phyloP scores from a whole-genome alignment of 92 coral and sea anemone genomes.

The Epizoanthus fatuus region DNA sequence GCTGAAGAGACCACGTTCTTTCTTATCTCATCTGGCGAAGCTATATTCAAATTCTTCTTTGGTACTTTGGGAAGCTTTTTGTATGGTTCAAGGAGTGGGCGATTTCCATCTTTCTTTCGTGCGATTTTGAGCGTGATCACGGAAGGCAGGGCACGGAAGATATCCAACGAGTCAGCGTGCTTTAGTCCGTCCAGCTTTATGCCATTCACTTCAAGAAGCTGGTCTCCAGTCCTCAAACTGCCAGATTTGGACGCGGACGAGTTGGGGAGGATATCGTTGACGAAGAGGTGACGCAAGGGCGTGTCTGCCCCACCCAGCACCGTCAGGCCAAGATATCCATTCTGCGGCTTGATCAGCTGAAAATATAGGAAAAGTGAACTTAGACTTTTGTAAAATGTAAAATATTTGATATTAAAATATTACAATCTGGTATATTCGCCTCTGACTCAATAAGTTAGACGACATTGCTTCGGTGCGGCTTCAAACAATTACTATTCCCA shows the following conservation, averaged over 20 bases:
- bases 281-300: conserved; percentile 73
- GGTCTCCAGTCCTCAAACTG: conserved; percentile 82
- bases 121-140: conserved; percentile 70
- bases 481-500: too few species aligned
- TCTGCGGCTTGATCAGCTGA: conserved; percentile 77
- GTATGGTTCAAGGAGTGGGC: conserved; percentile 45
- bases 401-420: too few species aligned
- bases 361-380: background rate
- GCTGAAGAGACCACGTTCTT: conserved; percentile 65
- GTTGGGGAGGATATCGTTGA: conserved; percentile 81
- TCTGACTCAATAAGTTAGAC: too few species aligned
- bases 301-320: conserved; percentile 87
- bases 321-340: conserved; percentile 82
- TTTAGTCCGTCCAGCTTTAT: conserved; percentile 62
- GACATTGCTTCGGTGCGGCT: too few species aligned
- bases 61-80: background rate
- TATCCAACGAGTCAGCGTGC: conserved; percentile 68
- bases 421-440: too few species aligned
- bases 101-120: conserved; percentile 72
- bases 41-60: conserved; percentile 59
- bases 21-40: conserved; percentile 58
- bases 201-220: conserved; percentile 81
- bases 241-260: conserved; percentile 84
- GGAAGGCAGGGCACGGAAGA: conserved; percentile 75
- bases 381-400: too few species aligned